A percentile compares a stretch with the other conserved stretches of the same genome.
Conservation (phyloP, 2,113 vertebrate species). For the Struthidea cinerea region DNA sequence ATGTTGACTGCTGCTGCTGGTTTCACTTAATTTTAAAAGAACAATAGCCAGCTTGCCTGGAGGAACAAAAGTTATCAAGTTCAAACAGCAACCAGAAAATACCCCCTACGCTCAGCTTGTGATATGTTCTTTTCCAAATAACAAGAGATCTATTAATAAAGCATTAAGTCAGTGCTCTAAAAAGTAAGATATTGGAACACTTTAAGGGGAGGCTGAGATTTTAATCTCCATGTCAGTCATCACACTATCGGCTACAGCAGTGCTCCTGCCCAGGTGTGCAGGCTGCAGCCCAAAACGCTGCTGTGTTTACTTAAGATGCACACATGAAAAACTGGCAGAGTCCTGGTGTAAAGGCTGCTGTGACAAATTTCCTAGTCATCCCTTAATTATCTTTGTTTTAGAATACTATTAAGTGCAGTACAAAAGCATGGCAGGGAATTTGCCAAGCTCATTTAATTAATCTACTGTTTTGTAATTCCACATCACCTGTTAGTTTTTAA, state of each 20-base stretch:
- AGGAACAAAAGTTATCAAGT: neutral
- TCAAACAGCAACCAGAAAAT: neutral
- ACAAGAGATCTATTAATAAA: neutral
- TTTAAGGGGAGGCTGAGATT: neutral
- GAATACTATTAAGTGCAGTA: neutral
- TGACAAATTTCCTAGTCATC: neutral
- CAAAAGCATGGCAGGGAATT: neutral
- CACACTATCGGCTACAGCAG: fast-evolving
- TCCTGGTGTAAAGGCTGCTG: neutral
- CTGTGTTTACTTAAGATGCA: neutral
- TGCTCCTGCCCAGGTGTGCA: neutral
- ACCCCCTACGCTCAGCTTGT: fast-evolving
- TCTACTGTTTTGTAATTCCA: neutral
- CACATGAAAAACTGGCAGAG: neutral
- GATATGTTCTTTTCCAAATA: neutral
- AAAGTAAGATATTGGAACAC: neutral
- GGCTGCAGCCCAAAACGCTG: neutral
- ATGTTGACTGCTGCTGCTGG: neutral
- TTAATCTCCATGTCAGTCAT: neutral
- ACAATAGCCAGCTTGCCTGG: neutral
- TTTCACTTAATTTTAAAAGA: neutral
- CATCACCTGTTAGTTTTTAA: neutral
- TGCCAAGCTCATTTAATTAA: neutral
- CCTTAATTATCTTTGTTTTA: neutral
- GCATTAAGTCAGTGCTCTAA: neutral